A percentile compares a stretch with the other conserved stretches of the same genome.
phyloP scores from a whole-genome alignment of 2,888 invertebrate species.

The Athetis lepigone region DNA sequence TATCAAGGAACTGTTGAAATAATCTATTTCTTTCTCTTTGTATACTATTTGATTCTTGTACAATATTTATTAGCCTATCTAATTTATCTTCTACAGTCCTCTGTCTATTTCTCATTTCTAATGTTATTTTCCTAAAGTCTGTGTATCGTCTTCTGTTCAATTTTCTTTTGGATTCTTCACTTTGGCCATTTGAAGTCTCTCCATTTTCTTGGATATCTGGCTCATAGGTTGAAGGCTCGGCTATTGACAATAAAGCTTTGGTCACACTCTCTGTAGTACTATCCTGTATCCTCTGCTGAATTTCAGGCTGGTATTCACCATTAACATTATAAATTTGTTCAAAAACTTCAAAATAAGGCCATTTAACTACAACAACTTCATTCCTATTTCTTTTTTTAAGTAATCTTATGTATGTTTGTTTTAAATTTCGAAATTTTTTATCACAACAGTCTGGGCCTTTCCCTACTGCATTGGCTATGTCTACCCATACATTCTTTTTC shows the following conservation, averaged over 20 bases:
- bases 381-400: constrained; percentile 81
- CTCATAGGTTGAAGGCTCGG: constrained; percentile 71
- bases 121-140: constrained; percentile 82
- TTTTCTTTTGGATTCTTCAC: constrained; percentile 77
- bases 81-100: constrained; percentile 84
- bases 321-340: constrained; percentile 83
- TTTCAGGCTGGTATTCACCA: constrained; percentile 84
- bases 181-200: constrained; percentile 72
- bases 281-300: constrained; percentile 82
- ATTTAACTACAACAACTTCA: constrained; percentile 78
- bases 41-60: constrained; percentile 86
- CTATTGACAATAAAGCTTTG: constrained; percentile 80
- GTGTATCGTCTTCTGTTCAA: constrained; percentile 76
- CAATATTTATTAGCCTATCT: constrained; percentile 85
- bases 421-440: constrained; percentile 86
- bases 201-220: constrained; percentile 69
- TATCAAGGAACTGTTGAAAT: constrained; percentile 84
- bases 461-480: constrained; percentile 79
- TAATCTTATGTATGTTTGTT: constrained; percentile 84
- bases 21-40: constrained; percentile 84
- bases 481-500: constrained; percentile 86
- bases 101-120: constrained; percentile 85
- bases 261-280: constrained; percentile 78
- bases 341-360: constrained; percentile 86
- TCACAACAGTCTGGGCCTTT: constrained; percentile 85